A percentile compares a stretch with the other conserved stretches of the same genome.
Conservation (phyloP, 2,888 invertebrate genomes). For the Abscondita cerata region DNA sequence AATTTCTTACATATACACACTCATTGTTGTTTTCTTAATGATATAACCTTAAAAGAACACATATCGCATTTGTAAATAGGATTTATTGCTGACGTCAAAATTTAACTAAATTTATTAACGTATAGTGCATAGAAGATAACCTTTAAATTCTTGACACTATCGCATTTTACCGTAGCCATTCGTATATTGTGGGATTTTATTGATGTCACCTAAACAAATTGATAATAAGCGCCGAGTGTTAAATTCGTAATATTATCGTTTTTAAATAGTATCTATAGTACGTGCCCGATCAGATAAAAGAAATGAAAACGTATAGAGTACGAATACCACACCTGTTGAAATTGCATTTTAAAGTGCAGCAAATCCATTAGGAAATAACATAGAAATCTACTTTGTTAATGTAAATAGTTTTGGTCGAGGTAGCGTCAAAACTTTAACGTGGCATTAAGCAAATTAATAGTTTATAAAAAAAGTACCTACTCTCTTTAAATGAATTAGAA, state of each 20-base stretch:
- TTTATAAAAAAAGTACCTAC: neutral
- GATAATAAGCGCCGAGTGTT: neutral
- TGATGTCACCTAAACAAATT: constrained; percentile 4
- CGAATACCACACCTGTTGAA: constrained; percentile 1
- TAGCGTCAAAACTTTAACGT: no score
- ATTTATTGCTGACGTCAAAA: constrained; percentile 5
- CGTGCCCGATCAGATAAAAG: neutral
- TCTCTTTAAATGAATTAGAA: neutral
- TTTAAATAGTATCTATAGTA: neutral
- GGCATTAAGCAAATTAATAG: no score
- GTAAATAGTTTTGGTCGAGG: neutral
- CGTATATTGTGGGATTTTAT: neutral
- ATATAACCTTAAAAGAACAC: no score
- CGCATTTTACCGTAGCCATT: neutral
- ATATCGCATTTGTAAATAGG: neutral
- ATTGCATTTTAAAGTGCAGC: neutral
- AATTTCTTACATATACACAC: no score
- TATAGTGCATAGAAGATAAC: neutral
- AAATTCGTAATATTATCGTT: neutral
- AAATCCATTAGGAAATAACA: neutral
- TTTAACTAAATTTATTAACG: constrained; percentile 4
- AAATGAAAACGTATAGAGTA: neutral
- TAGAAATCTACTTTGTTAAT: constrained; percentile 6
- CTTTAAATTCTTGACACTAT: constrained; percentile 4
- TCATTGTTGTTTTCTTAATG: no score